Conservation (phyloP, 2,797 vertebrate species). For the Diceros bicornis region DNA sequence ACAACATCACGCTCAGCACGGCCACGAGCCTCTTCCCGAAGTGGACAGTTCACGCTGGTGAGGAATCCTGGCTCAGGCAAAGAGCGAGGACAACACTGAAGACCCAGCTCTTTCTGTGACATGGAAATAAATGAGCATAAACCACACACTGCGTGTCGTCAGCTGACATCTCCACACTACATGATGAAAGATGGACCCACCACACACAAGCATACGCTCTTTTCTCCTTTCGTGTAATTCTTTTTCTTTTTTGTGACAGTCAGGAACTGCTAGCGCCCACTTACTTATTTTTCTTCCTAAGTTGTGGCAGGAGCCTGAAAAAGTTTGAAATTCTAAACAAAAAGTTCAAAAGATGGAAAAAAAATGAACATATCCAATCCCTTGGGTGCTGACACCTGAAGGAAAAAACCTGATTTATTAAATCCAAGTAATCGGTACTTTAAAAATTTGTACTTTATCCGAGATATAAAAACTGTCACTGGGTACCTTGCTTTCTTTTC, state of each 20-base stretch:
- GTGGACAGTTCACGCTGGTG: accelerated
- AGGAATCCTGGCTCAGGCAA: not conserved
- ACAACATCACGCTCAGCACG: too few species aligned
- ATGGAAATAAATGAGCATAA: not conserved
- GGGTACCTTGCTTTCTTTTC: too few species aligned
- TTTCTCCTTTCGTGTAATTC: too few species aligned
- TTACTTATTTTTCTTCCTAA: not conserved
- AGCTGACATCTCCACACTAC: too few species aligned
- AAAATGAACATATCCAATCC: not conserved
- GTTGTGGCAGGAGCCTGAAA: not conserved
- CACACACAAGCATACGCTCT: too few species aligned
- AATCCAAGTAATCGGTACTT: not conserved
- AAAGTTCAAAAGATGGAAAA: not conserved
- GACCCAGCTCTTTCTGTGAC: not conserved
- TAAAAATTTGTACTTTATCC: not conserved
- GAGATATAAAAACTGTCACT: too few species aligned
- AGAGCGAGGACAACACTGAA: accelerated
- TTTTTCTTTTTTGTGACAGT: not conserved
- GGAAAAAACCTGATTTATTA: not conserved
- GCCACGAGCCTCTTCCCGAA: not conserved
- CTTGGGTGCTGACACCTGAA: not conserved
- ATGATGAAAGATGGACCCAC: not conserved
- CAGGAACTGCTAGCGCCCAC: not conserved
- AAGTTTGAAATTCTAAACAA: not conserved
- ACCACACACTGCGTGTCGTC: not conserved